phyloP scores from a whole-genome alignment of 1,140 invertebrate species.

The Lepidurus couesii region DNA sequence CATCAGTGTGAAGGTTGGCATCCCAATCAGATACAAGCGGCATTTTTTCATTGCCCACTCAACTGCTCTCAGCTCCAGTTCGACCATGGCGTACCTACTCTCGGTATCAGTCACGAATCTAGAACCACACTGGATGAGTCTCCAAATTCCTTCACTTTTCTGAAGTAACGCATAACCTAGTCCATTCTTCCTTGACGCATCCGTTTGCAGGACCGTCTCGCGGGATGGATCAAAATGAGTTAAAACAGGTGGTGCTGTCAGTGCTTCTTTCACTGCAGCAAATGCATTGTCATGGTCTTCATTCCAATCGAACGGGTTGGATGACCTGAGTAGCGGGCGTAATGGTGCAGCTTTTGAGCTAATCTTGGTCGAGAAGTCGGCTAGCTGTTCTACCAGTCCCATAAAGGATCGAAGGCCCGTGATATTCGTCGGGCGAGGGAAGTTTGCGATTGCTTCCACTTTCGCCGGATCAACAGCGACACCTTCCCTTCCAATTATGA shows the following conservation, averaged over 20 bases:
- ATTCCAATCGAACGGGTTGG: slow-evolving; percentile 29
- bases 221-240: slow-evolving; percentile 32
- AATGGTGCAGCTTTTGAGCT: neutral
- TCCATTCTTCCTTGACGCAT: slow-evolving; percentile 33
- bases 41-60: slow-evolving; percentile 37
- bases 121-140: slow-evolving; percentile 35
- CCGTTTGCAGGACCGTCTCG: slow-evolving; percentile 35
- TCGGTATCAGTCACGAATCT: slow-evolving; percentile 34
- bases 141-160: slow-evolving; percentile 29
- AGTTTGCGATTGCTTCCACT: slow-evolving; percentile 32
- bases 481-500: slow-evolving; percentile 34
- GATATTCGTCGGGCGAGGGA: slow-evolving; percentile 32
- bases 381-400: slow-evolving; percentile 28
- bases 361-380: slow-evolving; percentile 24
- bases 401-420: slow-evolving; percentile 28
- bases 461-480: slow-evolving; percentile 35
- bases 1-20: slow-evolving; percentile 36
- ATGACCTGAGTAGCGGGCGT: slow-evolving; percentile 22
- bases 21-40: slow-evolving; percentile 33
- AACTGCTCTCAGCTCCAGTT: slow-evolving; percentile 34
- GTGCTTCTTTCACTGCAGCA: slow-evolving; percentile 23
- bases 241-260: slow-evolving; percentile 23
- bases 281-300: slow-evolving; percentile 31
- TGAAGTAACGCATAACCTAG: slow-evolving; percentile 35
- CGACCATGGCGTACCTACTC: slow-evolving; percentile 36